Base-by-base conservation (phyloP, 2,797 vertebrate species). In the Falco berigora region DNA sequence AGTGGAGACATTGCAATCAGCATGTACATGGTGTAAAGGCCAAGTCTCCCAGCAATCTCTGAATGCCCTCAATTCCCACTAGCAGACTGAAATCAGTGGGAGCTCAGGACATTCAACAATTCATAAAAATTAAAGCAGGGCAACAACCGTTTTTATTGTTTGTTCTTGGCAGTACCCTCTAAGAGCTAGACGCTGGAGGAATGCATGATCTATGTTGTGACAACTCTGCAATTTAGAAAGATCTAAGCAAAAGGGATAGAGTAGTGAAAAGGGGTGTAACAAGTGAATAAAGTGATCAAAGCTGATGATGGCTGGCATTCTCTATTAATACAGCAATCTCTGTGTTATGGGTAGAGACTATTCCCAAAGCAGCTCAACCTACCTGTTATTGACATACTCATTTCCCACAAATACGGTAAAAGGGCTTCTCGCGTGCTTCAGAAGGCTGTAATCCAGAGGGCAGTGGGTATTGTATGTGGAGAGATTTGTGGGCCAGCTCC, bases 61-160 rank as follows among this genome's bases (percentile, higher is more conserved):
- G 74, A 94, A 88, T 74, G 92, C 88, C 86, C 92, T 95, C 94
- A 87, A 95, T 95, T 96, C 93, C 92, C 95, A 95, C 74, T 17
- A 81, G 90, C 74, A 94, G 79, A 63, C 86, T 90, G 83, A 79
- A 93, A 93, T 50, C 96, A 92, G 93, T 93, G 88, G 96, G 92
- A 96, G 90, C 82, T 95, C 90, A 72, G 94, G 77, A 89, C 90
- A 94, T 85, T 91, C 59, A 94, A 88, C 96, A 97, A 74, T 94
- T 92, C 77, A 68, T 71, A 96, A 94, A 95, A 96, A 95, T 93
- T 91, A 96, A 94, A 95, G 85, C 63, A 66, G 76, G 58, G 89
- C 79, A 96, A 68, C 3, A 3, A 83, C 27, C 78, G 82, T 5
- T 78, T 94, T 36, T 52, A 94, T 88, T 96, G 95, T 95, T 90